A percentile compares a stretch with the other conserved stretches of the same genome.
Evolutionary conservation across 2,797 vertebrate species (phyloP).

Genomic region (Phalanger gymnotis): DNA sequence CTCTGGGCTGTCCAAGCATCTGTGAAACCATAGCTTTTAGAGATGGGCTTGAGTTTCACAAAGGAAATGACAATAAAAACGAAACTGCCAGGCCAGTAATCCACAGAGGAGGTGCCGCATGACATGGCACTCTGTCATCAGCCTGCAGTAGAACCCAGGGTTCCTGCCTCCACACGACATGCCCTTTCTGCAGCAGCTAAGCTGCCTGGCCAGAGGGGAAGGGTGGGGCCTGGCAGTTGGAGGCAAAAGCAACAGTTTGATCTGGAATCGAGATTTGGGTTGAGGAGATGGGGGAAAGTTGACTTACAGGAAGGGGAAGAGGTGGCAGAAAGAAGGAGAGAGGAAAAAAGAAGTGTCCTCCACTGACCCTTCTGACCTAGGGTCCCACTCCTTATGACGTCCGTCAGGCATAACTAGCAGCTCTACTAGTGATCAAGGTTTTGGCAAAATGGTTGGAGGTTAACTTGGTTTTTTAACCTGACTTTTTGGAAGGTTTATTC

Average conservation of each 20-base stretch:
- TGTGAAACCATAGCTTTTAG: background rate
- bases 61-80: background rate
- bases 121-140: background rate
- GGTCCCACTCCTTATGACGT: too few relatives aligned
- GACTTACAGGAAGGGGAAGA: background rate
- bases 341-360: too few relatives aligned
- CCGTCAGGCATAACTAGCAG: background rate
- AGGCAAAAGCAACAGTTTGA: background rate
- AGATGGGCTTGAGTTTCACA: background rate
- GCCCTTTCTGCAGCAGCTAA: background rate
- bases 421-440: background rate
- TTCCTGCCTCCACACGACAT: background rate
- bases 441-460: background rate
- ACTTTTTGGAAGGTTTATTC: background rate
- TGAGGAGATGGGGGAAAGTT: background rate
- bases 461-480: background rate
- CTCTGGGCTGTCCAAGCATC: background rate
- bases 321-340: too few relatives aligned
- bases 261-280: background rate
- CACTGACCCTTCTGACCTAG: too few relatives aligned
- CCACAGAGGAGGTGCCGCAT: background rate
- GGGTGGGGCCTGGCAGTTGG: too few relatives aligned
- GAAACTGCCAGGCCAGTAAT: background rate
- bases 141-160: background rate
- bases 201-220: background rate